These are phyloP conservation scores for Otis tarda DNA, from an alignment of 2,113 vertebrate species.

Conservation along the genomic window DNA sequence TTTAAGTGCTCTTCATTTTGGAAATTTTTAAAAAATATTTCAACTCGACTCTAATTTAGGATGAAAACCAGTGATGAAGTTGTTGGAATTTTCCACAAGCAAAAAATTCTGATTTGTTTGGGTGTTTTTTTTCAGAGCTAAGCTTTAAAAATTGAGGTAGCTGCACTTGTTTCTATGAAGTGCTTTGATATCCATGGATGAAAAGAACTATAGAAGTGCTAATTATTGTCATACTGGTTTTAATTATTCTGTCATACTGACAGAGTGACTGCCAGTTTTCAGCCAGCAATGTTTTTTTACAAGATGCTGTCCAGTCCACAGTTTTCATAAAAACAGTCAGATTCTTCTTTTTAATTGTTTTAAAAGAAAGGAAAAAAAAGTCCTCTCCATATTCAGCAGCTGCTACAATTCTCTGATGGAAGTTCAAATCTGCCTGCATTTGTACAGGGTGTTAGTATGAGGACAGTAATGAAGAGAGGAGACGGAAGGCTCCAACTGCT, in stretches of 20 bases:
- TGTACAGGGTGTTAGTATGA: neutral
- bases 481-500: neutral
- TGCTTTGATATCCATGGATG: conserved; percentile 66
- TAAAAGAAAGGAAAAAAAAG: neutral
- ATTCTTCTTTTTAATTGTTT: conserved; percentile 35
- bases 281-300: conserved; percentile 6
- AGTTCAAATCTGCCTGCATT: conserved; percentile 4
- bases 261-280: conserved; percentile 21
- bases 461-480: neutral
- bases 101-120: neutral
- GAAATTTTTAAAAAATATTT: neutral
- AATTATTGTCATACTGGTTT: conserved; percentile 66
- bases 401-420: neutral
- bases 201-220: conserved; percentile 69
- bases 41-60: neutral
- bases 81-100: conserved; percentile 47
- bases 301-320: conserved; percentile 22
- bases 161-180: conserved; percentile 54
- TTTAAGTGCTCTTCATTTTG: neutral
- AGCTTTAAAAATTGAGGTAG: conserved; percentile 62
- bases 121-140: neutral
- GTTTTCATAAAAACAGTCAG: neutral
- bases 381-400: neutral
- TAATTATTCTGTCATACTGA: conserved; percentile 65
- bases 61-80: neutral